Evolutionary conservation across 2,888 invertebrate genomes (phyloP), one percentile per base, ranked within the genome.

Genomic region (Orchesella flavescens): DNA sequence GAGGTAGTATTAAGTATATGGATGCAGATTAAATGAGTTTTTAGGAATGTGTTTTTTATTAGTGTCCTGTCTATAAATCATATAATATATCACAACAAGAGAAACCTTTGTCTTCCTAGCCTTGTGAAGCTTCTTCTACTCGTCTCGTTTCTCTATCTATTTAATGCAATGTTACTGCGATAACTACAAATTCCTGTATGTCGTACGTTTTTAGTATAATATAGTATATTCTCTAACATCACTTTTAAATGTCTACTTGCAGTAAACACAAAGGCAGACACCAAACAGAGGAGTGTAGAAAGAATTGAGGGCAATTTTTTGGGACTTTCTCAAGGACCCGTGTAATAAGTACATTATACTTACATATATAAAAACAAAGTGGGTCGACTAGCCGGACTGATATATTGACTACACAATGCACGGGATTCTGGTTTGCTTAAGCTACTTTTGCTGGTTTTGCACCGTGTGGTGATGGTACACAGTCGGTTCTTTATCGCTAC

Each of bases 301-400:
- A 71, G 78, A 78, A 78, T 78, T 49, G 78, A 61, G 78, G 71
- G 55, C 71, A 78, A 71, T 71, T 78, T 78, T 76, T 78, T 78
- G 61, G 78, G 78, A 61, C 61, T 71, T 78, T 78, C 71, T 71
- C 71, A 71, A 78, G 71, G 78, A 71, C 69, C 78, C 9, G 49
- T 49, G 53, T 61, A 34, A 34, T 34, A 34, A 34, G 34, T 34
- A 34, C 34, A 34, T 66, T 68, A 49, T 12, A 44, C 15, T 24
- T 55, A 71, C 71, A 71, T 15, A 71, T 71, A 57, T 55, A 61
- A 61, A n/a, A 65, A 43, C n/a, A 43, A 78, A 78, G 59, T 78
- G 71, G 78, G 78, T 78, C 78, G 78, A 61, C 59, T 68, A n/a
- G 69, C 77, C 69, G 77, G 59, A 75, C 72, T 72, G 55, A 55